phyloP scores from a whole-genome alignment of 2,797 vertebrate species.

The Natrix natrix region DNA sequence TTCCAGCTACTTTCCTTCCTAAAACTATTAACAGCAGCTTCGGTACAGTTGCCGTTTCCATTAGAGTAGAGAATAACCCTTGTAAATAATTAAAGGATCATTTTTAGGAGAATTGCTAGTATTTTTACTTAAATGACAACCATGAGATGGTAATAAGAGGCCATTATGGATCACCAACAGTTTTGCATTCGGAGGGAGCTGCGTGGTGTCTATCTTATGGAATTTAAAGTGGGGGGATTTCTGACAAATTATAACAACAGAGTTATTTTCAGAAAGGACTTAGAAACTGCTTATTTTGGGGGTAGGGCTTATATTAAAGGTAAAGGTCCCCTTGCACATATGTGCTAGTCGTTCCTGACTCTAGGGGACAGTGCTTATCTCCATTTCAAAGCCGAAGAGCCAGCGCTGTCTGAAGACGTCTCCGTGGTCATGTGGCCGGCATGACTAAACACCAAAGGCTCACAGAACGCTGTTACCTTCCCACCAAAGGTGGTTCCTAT shows the following conservation, averaged over 20 bases:
- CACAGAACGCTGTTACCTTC: no score
- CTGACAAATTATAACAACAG: background rate
- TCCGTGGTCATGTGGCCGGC: no score
- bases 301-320: no score
- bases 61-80: slow-evolving; percentile 52
- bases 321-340: no score
- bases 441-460: no score
- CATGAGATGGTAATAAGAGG: slow-evolving; percentile 51
- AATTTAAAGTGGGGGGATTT: slow-evolving; percentile 44
- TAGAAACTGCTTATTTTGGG: background rate
- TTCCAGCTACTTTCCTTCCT: slow-evolving; percentile 24
- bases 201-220: slow-evolving; percentile 56
- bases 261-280: background rate
- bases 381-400: no score
- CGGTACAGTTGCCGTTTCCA: slow-evolving; percentile 51
- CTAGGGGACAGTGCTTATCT: no score
- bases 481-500: no score
- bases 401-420: no score
- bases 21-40: slow-evolving; percentile 41
- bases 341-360: no score
- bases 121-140: slow-evolving; percentile 49
- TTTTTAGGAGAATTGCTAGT: slow-evolving; percentile 61
- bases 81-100: slow-evolving; percentile 66
- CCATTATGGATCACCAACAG: slow-evolving; percentile 60
- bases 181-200: slow-evolving; percentile 55